A percentile compares a stretch with the other conserved stretches of the same genome.
phyloP scores from a whole-genome alignment of 1,140 invertebrate genomes.

The Delia radicum region DNA sequence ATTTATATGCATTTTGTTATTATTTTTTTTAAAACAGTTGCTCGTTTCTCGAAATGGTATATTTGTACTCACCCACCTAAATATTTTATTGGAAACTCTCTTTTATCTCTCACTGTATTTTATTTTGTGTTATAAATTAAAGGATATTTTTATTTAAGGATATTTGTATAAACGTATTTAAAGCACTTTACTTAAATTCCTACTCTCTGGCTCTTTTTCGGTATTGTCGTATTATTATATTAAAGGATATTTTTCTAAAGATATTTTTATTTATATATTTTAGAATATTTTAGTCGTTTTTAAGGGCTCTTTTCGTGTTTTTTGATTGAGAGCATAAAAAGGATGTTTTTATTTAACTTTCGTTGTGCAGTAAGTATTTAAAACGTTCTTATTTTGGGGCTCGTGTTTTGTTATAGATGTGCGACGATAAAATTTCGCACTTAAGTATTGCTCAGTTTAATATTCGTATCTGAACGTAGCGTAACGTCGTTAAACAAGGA shows the following conservation, averaged over 20 bases:
- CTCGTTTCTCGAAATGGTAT: too few relatives aligned
- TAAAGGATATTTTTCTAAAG: background rate
- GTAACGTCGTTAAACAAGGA: conserved; percentile 50
- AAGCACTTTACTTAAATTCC: too few relatives aligned
- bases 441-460: conserved; percentile 48
- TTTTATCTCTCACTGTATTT: too few relatives aligned
- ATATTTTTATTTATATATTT: background rate
- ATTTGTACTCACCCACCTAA: too few relatives aligned
- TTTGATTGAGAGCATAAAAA: background rate
- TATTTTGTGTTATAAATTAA: too few relatives aligned
- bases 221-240: too few relatives aligned
- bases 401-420: conserved; percentile 23
- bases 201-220: too few relatives aligned
- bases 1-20: too few relatives aligned
- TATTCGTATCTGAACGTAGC: conserved; percentile 56
- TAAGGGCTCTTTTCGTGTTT: background rate
- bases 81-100: too few relatives aligned
- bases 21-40: too few relatives aligned
- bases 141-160: too few relatives aligned
- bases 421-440: conserved; percentile 33
- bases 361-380: background rate
- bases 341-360: background rate
- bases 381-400: background rate
- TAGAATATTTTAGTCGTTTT: background rate
- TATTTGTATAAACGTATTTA: too few relatives aligned